Evolutionary conservation across 2,113 vertebrate genomes (phyloP), one percentile per base, ranked within the genome.

Genomic region (Pomatorhinus ruficollis): DNA sequence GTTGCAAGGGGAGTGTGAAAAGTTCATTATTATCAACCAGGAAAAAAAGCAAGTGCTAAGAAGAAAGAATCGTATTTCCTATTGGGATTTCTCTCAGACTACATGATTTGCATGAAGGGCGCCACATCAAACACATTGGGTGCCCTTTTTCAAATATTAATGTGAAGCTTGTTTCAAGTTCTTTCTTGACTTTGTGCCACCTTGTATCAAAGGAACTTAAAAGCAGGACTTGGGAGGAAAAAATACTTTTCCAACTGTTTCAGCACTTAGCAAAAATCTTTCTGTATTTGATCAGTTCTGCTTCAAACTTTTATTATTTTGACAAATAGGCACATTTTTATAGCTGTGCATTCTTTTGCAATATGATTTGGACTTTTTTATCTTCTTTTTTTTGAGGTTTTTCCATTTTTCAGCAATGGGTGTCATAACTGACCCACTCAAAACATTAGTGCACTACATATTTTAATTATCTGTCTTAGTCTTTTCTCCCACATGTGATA

Each of bases 121-220:
- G 90, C 97, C 94, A 99, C 98, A 99, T 99, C 99, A 99, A 99
- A 99, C 98, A 98, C 98, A 97, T 97, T 95, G 97, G 98, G 98
- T 98, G 98, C 98, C 98, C 98, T 99, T 99, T 98, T 98, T 99
- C 97, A 99, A 99, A 99, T 99, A 99, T 99, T 99, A 98, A 99
- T 98, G 98, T 98, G 98, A 97, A 96, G 98, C 98, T 98, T 98
- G 98, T 98, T 99, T 98, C 98, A 98, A 98, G 97, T 98, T 98
- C 97, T 98, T 97, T 98, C 97, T 96, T 98, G 98, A 98, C 98
- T 99, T 98, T 98, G 97, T 98, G 98, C 98, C 98, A 98, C 98
- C 98, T 98, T 98, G 97, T 98, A 98, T 99, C 98, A 99, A 99
- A 99, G 98, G 97, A 98, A 98, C 98, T 98, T 98, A 97, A 98